phyloP scores from a whole-genome alignment of 2,113 vertebrate species.

The Vicugna pacos region DNA sequence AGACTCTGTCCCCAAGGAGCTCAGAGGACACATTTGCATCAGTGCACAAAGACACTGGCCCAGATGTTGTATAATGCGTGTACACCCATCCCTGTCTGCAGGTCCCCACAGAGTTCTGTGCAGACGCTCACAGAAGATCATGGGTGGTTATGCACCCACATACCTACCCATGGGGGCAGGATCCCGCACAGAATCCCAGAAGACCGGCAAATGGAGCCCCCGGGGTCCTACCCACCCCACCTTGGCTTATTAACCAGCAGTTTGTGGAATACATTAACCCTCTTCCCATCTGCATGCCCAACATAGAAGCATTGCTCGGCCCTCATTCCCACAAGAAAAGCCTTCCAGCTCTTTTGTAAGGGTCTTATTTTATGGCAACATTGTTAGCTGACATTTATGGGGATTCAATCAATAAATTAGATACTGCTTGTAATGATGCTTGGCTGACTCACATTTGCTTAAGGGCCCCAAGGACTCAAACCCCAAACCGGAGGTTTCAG shows the following conservation, averaged over 20 bases:
- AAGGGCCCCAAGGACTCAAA: neutral
- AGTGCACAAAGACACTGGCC: neutral
- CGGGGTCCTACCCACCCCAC: neutral
- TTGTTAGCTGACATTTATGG: slow-evolving; percentile 69
- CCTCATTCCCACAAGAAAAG: slow-evolving; percentile 17
- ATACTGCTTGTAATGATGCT: slow-evolving; percentile 35
- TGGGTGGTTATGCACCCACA: neutral
- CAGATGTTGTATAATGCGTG: fast-evolving
- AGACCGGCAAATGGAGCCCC: neutral
- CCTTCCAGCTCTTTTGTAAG: slow-evolving; percentile 39
- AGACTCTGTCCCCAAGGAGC: neutral
- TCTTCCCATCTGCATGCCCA: neutral
- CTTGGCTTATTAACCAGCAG: neutral
- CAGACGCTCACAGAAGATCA: neutral
- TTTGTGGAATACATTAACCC: neutral
- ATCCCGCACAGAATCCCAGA: neutral
- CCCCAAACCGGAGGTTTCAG: neutral
- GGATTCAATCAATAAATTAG: slow-evolving; percentile 67
- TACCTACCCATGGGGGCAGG: fast-evolving
- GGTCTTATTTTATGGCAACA: slow-evolving; percentile 57
- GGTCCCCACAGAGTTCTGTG: neutral
- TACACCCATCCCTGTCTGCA: neutral
- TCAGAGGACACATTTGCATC: neutral
- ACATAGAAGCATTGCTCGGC: neutral
- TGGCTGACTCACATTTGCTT: slow-evolving; percentile 48